phyloP scores from a whole-genome alignment of 2,113 vertebrate species.

The Antechinus flavipes region DNA sequence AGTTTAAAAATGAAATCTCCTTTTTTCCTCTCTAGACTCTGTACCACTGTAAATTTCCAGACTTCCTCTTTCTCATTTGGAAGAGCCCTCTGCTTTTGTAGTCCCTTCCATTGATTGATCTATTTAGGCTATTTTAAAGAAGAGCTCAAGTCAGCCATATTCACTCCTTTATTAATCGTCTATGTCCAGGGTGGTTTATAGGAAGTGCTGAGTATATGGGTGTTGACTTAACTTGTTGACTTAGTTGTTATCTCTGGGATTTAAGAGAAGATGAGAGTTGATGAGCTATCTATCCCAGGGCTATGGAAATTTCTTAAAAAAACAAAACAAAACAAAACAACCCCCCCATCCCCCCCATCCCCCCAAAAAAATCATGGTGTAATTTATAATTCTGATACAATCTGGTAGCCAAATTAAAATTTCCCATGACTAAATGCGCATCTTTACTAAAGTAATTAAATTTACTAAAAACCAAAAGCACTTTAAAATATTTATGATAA shows the following conservation, averaged over 20 bases:
- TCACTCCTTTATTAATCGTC: background rate
- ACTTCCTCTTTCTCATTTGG: no score
- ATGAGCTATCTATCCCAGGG: conserved; percentile 38
- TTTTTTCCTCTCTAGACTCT: no score
- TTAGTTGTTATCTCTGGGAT: background rate
- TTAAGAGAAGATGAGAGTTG: background rate
- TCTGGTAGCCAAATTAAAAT: conserved; percentile 8
- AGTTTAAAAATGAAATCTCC: no score
- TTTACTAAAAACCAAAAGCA: conserved; percentile 56
- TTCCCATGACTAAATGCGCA: conserved; percentile 60
- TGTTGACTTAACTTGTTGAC: background rate
- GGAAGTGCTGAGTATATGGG: background rate
- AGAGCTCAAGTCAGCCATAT: background rate
- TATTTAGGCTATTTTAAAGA: background rate
- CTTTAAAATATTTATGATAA: conserved; percentile 75
- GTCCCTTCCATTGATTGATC: no score
- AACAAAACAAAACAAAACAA: no score
- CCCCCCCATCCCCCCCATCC: no score
- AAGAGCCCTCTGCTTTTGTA: no score
- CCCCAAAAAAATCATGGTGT: background rate
- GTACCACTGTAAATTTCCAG: no score
- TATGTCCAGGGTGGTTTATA: background rate
- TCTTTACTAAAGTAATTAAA: conserved; percentile 58
- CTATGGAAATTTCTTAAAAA: conserved; percentile 33
- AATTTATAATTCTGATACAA: conserved; percentile 56